Evolutionary conservation across 2,888 invertebrate genomes (phyloP).

Genomic region (Protonemura montana): DNA sequence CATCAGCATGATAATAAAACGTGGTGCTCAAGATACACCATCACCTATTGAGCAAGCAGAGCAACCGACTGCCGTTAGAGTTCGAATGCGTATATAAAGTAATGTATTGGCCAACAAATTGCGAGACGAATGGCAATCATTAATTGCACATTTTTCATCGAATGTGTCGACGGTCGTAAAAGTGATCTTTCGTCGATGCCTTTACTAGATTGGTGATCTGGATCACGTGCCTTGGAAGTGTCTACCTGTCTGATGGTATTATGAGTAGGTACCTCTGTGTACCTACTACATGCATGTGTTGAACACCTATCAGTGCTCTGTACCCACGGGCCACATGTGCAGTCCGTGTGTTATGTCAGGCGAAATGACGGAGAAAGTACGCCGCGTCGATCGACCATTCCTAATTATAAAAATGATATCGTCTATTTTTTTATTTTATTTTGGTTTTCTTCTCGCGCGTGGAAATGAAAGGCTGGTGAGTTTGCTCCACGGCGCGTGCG

Average conservation of each 20-base stretch:
- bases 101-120: conserved; percentile 9
- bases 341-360: conserved; percentile 13
- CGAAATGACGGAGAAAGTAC: conserved; percentile 34
- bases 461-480: conserved; percentile 24
- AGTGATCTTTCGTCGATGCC: not conserved
- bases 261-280: too few relatives aligned
- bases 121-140: not conserved
- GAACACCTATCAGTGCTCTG: not conserved
- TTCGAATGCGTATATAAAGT: not conserved
- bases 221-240: not conserved
- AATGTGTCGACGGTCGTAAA: not conserved
- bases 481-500: not conserved
- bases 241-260: not conserved
- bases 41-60: not conserved
- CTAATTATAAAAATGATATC: conserved; percentile 32
- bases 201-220: not conserved
- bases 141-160: conserved; percentile 29
- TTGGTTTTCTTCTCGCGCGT: conserved; percentile 18
- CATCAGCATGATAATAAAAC: not conserved
- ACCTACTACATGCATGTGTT: not conserved
- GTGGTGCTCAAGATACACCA: not conserved
- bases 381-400: not conserved
- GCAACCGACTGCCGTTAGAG: not conserved
- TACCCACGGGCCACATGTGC: not conserved
- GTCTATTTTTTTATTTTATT: conserved; percentile 15